Evolutionary conservation across 1,140 invertebrate species (phyloP).

Genomic region (Caenorhabditis brenneri): DNA sequence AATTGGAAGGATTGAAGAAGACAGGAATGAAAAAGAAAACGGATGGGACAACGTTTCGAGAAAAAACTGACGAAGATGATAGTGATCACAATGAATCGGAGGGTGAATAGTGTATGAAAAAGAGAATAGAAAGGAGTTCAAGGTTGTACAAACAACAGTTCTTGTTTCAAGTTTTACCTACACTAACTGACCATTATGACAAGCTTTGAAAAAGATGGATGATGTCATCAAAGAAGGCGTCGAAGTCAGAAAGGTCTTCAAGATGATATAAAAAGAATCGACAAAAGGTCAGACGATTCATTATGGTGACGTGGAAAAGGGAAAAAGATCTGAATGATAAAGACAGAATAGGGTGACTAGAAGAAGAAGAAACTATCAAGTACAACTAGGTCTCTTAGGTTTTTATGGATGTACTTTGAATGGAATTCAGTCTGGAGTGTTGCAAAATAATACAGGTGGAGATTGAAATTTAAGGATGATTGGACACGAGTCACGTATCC

Average conservation of each 20-base stretch:
- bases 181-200: background rate
- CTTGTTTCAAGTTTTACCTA: conserved; percentile 20
- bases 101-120: background rate
- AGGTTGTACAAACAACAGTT: conserved; percentile 23
- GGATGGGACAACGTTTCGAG: background rate
- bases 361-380: background rate
- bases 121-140: conserved; percentile 8
- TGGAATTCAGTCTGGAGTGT: no score
- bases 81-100: background rate
- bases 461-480: no score
- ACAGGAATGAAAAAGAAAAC: conserved; percentile 21
- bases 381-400: no score
- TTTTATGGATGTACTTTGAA: no score
- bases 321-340: background rate
- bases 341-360: background rate
- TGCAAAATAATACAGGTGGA: background rate
- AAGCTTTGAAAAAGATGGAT: conserved; percentile 17
- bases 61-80: background rate
- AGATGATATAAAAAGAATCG: background rate
- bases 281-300: background rate
- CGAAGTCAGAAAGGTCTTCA: background rate
- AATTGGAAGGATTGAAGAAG: conserved; percentile 6
- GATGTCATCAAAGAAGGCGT: conserved; percentile 4
- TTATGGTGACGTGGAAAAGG: background rate
- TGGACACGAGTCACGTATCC: no score